These are phyloP conservation scores for Cylloceria caligata DNA, from an alignment of 2,888 invertebrate species.

Conservation along the genomic window DNA sequence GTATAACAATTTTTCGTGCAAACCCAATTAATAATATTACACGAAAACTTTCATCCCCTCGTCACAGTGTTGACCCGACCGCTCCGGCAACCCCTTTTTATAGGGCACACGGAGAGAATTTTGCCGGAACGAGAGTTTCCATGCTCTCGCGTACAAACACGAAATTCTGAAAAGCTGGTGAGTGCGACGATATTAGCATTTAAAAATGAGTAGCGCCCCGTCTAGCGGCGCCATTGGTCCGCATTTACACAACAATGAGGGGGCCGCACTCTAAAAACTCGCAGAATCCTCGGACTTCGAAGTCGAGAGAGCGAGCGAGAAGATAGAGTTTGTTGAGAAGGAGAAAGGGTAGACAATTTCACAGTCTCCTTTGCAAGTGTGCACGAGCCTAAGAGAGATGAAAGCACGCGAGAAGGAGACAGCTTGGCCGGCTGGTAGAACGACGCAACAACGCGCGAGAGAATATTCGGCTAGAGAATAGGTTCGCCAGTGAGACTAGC, in stretches of 20 bases:
- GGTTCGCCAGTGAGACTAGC: constrained; percentile 43
- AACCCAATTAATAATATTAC: constrained; percentile 61
- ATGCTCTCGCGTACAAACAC: constrained; percentile 64
- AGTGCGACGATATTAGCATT: constrained; percentile 81
- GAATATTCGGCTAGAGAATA: constrained; percentile 66
- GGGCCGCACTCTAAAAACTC: constrained; percentile 82
- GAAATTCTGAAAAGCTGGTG: constrained; percentile 81
- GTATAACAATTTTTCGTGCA: constrained; percentile 53
- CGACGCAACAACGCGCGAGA: constrained; percentile 55
- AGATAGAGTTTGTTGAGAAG: constrained; percentile 63
- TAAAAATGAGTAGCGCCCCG: constrained; percentile 80
- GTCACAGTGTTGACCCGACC: constrained; percentile 47
- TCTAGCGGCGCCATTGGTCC: constrained; percentile 83
- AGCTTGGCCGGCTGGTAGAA: constrained; percentile 38
- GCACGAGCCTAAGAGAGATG: constrained; percentile 54
- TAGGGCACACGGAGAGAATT: constrained; percentile 1
- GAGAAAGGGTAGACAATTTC: constrained; percentile 61
- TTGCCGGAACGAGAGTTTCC: neutral
- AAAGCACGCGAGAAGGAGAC: constrained; percentile 57
- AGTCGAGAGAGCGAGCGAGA: constrained; percentile 70
- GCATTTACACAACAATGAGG: constrained; percentile 84
- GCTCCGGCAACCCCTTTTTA: constrained; percentile 66
- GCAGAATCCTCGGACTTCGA: constrained; percentile 80
- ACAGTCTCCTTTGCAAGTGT: constrained; percentile 51
- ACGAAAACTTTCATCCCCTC: constrained; percentile 57